Base-by-base conservation (phyloP, 2,888 invertebrate genomes). In the Chalcis sispes region DNA sequence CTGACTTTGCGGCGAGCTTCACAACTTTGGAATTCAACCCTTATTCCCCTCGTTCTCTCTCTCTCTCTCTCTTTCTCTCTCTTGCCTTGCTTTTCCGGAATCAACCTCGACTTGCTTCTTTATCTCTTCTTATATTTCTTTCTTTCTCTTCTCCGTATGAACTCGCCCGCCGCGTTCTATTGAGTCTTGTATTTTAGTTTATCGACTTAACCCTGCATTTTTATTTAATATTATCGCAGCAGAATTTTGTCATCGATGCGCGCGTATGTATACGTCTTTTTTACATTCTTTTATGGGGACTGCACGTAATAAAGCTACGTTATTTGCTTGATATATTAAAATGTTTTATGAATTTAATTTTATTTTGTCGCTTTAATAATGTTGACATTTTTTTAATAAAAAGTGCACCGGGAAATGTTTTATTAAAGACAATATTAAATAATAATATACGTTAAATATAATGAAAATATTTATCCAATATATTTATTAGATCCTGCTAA, bases 21-120 rank as follows among this genome's bases (percentile, higher is more conserved):
- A 32, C 32, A 81, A 83, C 79, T 82, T 82, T 78, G 80, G 79
- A 83, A 83, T 82, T 82, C 82, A 79, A 78, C 77, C 77, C 80
- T 79, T n/a, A n/a, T n/a, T n/a, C n/a, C n/a, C n/a, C n/a, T n/a
- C 42, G 15, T 20, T 20, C 58, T 50, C 50, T 23, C 48, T 36
- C 32, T 36, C 70, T 77, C 66, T 73, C 77, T 78, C 58, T 59
- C 23, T 54, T 40, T 18, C n/a, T n/a, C n/a, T n/a, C n/a, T n/a
- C 15, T n/a, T 29, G 20, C 32, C 48, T 70, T 72, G 25, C 48
- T n/a, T n/a, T n/a, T 23, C 42, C 27, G 7, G 13, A 18, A 27
- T 36, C 10, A 10, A 4, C 20, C n/a, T 56, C 27, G 27, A 32
- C 58, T 58, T 32, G 25, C 23, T 40, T 13, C 42, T 42, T 32